phyloP scores from a whole-genome alignment of 2,888 invertebrate species.

The Acleris emargana region DNA sequence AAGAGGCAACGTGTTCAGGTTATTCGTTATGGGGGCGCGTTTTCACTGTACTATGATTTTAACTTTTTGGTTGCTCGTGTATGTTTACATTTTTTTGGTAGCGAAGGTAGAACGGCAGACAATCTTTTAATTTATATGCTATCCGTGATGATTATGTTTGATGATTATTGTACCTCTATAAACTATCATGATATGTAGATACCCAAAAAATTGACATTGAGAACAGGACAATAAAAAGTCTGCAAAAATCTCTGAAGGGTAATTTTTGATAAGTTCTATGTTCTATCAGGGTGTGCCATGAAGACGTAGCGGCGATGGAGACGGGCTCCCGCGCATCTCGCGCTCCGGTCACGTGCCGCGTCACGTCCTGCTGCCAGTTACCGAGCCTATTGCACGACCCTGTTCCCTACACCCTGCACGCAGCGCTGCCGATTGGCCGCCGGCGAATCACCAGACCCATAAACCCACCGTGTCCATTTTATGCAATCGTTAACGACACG shows the following conservation, averaged over 20 bases:
- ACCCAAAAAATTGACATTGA: too few species aligned
- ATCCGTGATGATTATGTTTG: too few species aligned
- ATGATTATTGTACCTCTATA: too few species aligned
- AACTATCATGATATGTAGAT: too few species aligned
- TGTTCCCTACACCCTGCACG: constrained; percentile 43
- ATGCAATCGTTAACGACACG: constrained; percentile 52
- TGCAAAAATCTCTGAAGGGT: too few species aligned
- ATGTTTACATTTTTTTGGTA: background rate
- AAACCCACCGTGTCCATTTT: constrained; percentile 58
- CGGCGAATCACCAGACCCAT: constrained; percentile 55
- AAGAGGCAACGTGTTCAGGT: constrained; percentile 49
- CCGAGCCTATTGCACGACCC: constrained; percentile 41
- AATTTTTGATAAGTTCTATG: too few species aligned
- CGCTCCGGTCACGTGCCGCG: constrained; percentile 65
- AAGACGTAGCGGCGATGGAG: constrained; percentile 3
- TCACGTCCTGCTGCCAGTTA: constrained; percentile 59
- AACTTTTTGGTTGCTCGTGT: background rate
- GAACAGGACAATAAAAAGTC: too few species aligned
- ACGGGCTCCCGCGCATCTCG: constrained; percentile 41
- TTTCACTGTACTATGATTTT: constrained; percentile 7
- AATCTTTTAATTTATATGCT: too few species aligned
- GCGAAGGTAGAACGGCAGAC: background rate
- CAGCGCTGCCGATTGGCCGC: constrained; percentile 54
- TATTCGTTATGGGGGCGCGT: constrained; percentile 27
- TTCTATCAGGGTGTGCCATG: background rate